Conservation (phyloP, 2,113 vertebrate species). For the Lampris incognitus region DNA sequence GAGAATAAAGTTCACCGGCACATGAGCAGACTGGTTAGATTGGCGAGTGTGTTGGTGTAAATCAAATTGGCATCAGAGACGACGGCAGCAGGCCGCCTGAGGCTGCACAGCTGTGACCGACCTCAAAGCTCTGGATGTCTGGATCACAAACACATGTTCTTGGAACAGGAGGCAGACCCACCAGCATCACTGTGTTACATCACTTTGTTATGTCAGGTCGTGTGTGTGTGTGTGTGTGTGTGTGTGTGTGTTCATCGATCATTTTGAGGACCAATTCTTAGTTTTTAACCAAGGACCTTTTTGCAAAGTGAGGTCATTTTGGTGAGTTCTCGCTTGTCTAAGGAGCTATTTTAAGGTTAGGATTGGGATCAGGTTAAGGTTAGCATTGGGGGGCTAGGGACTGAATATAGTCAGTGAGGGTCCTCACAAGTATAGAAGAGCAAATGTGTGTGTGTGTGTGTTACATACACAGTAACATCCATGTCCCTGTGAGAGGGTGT, state of each 20-base stretch:
- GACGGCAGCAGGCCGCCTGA: slow-evolving; percentile 34
- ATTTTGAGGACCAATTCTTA: too few species aligned
- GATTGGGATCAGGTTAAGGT: too few species aligned
- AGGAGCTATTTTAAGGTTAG: too few species aligned
- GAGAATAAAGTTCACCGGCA: slow-evolving; percentile 1
- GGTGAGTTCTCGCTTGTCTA: too few species aligned
- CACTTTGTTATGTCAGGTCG: slow-evolving; percentile 8
- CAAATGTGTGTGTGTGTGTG: too few species aligned
- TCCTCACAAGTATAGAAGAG: too few species aligned
- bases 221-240: slow-evolving; percentile 17
- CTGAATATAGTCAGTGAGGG: too few species aligned
- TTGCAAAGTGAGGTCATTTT: too few species aligned
- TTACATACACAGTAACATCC: too few species aligned
- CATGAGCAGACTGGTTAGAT: slow-evolving; percentile 45
- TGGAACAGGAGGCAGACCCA: slow-evolving; percentile 5
- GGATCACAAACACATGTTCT: not conserved
- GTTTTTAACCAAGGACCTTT: too few species aligned
- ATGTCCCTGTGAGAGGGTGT: too few species aligned
- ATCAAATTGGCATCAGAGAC: slow-evolving; percentile 13
- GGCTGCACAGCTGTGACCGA: slow-evolving; percentile 12
- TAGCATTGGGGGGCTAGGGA: too few species aligned
- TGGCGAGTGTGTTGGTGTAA: slow-evolving; percentile 9
- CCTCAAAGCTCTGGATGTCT: slow-evolving; percentile 29
- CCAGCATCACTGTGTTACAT: not conserved
- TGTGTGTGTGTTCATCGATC: slow-evolving; percentile 8